Conservation (phyloP, 2,113 vertebrate species). For the Sinocyclocheilus anophthalmus region DNA sequence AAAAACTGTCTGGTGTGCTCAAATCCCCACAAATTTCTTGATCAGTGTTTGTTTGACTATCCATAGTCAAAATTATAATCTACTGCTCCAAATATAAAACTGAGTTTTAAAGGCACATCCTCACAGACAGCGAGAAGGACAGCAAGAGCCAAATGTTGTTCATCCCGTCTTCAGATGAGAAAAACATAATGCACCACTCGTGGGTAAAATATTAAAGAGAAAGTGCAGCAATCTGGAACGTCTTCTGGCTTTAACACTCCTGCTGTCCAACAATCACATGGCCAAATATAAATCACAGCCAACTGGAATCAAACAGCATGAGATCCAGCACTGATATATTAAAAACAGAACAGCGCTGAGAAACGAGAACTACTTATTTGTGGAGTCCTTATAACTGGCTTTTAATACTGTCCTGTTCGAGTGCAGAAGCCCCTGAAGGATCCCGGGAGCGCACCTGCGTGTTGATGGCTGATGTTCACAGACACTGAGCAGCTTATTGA, state of each 20-base stretch:
- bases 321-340: neutral
- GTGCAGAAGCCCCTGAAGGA: neutral
- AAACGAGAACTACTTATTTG: neutral
- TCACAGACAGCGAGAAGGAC: neutral
- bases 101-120: neutral
- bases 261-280: neutral
- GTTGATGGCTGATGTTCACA: conserved; percentile 13
- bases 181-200: neutral
- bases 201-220: neutral
- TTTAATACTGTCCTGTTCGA: neutral
- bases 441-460: neutral
- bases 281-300: neutral
- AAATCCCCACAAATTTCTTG: conserved; percentile 45
- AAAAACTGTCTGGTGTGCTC: conserved; percentile 73
- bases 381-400: neutral
- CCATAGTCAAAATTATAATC: conserved; percentile 59
- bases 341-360: neutral
- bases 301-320: neutral
- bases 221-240: neutral
- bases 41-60: conserved; percentile 59
- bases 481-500: conserved; percentile 45
- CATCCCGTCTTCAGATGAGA: neutral
- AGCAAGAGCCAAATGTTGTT: neutral
- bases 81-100: neutral
- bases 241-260: conserved; percentile 1